These are phyloP conservation scores for Girardia tigrina DNA, from an alignment of 2,888 invertebrate species.

Conservation along the genomic window DNA sequence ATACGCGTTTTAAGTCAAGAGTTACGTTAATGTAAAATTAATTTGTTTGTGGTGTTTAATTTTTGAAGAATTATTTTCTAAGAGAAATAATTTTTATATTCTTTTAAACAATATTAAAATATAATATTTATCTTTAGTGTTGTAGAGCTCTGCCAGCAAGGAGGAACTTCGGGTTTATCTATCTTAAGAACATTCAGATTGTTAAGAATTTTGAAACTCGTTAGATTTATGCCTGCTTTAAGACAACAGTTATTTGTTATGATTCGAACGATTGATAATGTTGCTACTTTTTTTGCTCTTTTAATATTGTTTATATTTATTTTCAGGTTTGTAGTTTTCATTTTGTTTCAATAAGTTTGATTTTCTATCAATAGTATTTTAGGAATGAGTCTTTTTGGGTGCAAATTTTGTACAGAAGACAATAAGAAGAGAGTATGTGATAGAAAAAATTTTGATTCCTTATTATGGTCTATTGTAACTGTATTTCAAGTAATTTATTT, in stretches of 20 bases:
- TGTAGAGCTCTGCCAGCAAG: conserved; percentile 29
- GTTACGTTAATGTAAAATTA: too few species aligned
- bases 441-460: conserved; percentile 47
- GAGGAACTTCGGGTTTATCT: conserved; percentile 74
- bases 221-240: conserved; percentile 87
- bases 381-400: conserved; percentile 99
- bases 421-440: conserved; percentile 40
- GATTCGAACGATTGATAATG: conserved; percentile 98
- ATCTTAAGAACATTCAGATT: conserved; percentile 91
- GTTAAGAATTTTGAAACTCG: conserved; percentile 84
- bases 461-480: conserved; percentile 48
- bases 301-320: conserved; percentile 97
- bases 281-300: conserved; percentile 95
- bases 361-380: conserved; percentile 73
- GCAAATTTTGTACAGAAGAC: conserved; percentile 91
- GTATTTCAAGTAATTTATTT: conserved; percentile 45
- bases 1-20: too few species aligned
- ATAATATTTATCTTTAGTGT: conserved; percentile 19
- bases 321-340: conserved; percentile 72
- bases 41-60: too few species aligned
- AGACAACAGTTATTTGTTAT: conserved; percentile 92
- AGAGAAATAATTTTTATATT: too few species aligned
- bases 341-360: neutral
- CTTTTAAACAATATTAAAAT: too few species aligned
- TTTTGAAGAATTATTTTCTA: too few species aligned